Conservation (phyloP, 2,888 invertebrate species). For the Orchesella flavescens region DNA sequence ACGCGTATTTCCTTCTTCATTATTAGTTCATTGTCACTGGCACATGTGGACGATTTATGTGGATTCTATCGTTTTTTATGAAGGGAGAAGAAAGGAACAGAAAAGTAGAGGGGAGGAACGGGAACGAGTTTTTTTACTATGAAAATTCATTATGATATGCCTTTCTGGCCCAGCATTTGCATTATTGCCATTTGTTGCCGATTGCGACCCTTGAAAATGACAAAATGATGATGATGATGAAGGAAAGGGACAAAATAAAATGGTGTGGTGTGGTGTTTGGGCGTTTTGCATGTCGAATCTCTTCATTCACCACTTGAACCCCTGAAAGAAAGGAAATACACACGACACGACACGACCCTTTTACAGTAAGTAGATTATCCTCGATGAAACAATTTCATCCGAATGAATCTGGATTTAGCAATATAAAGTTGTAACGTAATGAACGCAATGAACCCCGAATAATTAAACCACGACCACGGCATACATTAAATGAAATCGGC, state of each 20-base stretch:
- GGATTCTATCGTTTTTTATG: not conserved
- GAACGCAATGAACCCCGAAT: slow-evolving; percentile 28
- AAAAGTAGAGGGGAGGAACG: not conserved
- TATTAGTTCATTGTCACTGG: slow-evolving; percentile 29
- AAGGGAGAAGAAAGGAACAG: not conserved
- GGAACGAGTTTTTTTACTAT: slow-evolving; percentile 12
- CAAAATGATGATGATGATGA: not conserved
- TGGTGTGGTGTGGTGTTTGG: not conserved
- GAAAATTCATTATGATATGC: not conserved
- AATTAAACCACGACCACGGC: not conserved
- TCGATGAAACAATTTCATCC: not conserved
- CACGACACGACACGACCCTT: not conserved
- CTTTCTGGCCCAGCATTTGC: not conserved
- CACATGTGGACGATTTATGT: slow-evolving; percentile 7
- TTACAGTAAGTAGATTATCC: not conserved
- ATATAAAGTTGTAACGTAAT: not conserved
- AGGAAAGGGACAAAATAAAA: not conserved
- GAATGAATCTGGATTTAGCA: not conserved
- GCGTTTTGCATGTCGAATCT: slow-evolving; percentile 23
- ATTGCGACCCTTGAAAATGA: not conserved
- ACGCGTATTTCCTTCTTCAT: slow-evolving; percentile 14
- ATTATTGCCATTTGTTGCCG: too few species aligned
- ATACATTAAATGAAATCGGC: not conserved
- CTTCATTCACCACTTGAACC: not conserved
- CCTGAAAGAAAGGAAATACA: not conserved